These are phyloP conservation scores for Bombus soroeensis DNA, from an alignment of 1,140 invertebrate genomes.

Conservation along the genomic window DNA sequence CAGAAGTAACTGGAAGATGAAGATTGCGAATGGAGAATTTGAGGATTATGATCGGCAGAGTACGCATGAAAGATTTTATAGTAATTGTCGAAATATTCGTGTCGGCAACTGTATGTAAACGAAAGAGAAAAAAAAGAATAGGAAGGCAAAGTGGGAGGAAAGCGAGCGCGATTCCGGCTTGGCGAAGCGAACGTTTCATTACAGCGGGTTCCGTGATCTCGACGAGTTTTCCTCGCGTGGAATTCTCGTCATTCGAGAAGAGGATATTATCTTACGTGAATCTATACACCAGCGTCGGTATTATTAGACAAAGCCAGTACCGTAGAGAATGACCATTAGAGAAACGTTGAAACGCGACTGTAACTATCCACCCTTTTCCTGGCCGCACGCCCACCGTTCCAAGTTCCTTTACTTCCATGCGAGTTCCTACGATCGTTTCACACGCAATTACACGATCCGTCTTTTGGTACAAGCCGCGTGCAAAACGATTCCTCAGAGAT, in stretches of 20 bases:
- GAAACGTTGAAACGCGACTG: conserved; percentile 30
- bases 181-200: conserved; percentile 9
- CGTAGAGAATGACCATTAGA: conserved; percentile 45
- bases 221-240: neutral
- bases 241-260: conserved; percentile 41
- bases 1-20: too few species aligned
- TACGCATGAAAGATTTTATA: too few species aligned
- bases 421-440: conserved; percentile 29
- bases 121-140: neutral
- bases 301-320: conserved; percentile 51
- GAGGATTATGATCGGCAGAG: too few species aligned
- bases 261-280: conserved; percentile 48
- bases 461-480: neutral
- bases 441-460: conserved; percentile 39
- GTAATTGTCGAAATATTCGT: too few species aligned
- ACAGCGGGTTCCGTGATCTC: neutral
- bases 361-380: conserved; percentile 60
- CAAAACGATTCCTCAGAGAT: neutral
- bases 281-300: conserved; percentile 39
- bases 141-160: neutral
- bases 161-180: neutral
- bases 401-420: conserved; percentile 14
- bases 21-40: too few species aligned
- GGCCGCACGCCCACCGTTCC: conserved; percentile 21
- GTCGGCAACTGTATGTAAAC: neutral